Conservation (phyloP, 1,140 invertebrate species). For the Brachionus plicatilis region DNA sequence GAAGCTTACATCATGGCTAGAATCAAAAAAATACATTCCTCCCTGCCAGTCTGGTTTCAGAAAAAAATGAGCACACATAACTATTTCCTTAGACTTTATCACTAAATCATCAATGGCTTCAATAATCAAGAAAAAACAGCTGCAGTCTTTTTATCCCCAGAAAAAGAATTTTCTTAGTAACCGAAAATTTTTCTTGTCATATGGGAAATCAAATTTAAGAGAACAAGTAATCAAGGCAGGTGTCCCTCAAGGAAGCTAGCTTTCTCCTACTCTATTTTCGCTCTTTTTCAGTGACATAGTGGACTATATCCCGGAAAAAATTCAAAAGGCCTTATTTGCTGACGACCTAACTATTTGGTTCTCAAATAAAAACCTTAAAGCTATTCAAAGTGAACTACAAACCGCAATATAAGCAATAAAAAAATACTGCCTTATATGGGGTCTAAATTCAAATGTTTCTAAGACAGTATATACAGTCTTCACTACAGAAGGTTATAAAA, state of each 20-base stretch:
- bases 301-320: background rate
- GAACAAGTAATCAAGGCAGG: background rate
- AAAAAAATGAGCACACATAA: background rate
- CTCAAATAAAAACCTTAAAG: background rate
- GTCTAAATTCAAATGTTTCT: background rate
- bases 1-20: background rate
- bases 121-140: background rate
- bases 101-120: background rate
- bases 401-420: background rate
- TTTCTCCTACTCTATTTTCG: background rate
- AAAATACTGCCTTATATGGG: background rate
- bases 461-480: background rate
- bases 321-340: background rate
- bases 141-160: background rate
- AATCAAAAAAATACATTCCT: no score
- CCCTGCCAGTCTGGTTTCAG: no score
- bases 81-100: conserved; percentile 9
- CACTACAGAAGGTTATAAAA: no score
- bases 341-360: background rate
- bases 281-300: background rate
- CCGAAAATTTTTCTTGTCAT: background rate
- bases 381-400: background rate
- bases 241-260: background rate
- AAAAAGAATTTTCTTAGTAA: conserved; percentile 3
- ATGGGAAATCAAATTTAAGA: background rate